These are phyloP conservation scores for Oryzias woworae DNA, from an alignment of 2,113 vertebrate species.

Conservation along the genomic window DNA sequence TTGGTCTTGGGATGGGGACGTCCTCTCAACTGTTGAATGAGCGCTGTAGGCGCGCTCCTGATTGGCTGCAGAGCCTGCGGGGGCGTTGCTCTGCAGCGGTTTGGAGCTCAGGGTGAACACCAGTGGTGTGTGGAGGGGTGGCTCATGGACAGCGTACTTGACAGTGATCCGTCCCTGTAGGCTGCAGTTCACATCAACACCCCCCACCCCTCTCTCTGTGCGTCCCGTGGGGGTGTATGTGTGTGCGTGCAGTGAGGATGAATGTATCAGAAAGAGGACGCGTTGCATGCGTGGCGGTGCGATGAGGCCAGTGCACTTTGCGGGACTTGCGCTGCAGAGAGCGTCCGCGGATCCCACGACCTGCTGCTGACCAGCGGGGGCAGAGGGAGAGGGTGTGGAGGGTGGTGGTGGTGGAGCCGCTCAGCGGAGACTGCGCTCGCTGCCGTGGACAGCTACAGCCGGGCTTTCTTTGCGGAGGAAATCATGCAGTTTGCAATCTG, in stretches of 20 bases:
- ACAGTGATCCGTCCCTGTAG: constrained; percentile 71
- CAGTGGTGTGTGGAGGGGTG: constrained; percentile 58
- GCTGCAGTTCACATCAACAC: constrained; percentile 59
- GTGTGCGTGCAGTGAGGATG: constrained; percentile 20
- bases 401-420: constrained; percentile 41
- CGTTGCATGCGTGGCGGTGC: constrained; percentile 57
- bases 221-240: background rate
- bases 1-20: too few relatives aligned
- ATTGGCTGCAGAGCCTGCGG: constrained; percentile 65
- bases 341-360: constrained; percentile 72
- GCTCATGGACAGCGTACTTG: constrained; percentile 74
- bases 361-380: constrained; percentile 78
- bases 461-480: constrained; percentile 63
- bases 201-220: constrained; percentile 9
- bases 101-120: constrained; percentile 56
- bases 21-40: constrained; percentile 25
- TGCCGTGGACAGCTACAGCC: constrained; percentile 51
- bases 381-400: constrained; percentile 49
- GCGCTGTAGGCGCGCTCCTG: constrained; percentile 45
- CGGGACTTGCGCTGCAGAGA: constrained; percentile 70
- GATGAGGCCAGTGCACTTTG: constrained; percentile 76
- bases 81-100: constrained; percentile 63
- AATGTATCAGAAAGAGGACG: constrained; percentile 61
- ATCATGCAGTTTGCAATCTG: constrained; percentile 84
- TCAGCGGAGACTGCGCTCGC: constrained; percentile 51